Evolutionary conservation across 2,113 vertebrate species (phyloP), one percentile per base, ranked within the genome.

Genomic region (Mormyrus lacerda): DNA sequence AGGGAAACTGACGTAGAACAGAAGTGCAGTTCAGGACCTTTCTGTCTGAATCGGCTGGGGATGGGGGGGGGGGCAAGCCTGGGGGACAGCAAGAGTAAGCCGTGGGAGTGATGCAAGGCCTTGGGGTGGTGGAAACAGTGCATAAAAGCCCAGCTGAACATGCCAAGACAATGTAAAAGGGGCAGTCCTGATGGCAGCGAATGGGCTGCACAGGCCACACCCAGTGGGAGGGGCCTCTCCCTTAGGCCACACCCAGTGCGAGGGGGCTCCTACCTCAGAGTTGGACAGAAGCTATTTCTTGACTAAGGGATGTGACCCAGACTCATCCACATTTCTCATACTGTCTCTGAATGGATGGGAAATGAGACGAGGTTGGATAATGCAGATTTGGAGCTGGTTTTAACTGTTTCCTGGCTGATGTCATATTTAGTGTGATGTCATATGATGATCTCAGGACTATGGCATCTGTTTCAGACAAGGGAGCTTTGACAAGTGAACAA

Each of bases 71-170:
- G 21, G 8, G 27, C 53, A 44, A 24, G 35, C 45, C 48, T 85
- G 42, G 15, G 58, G 87, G 84, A 31, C 47, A 35, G 45, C 11
- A 51, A 15, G 47, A 50, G 44, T 39, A 15, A 51, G 48, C 17
- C 19, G 4, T 27, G 44, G 55, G 55, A 61, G 35, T 45, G 17
- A 45, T 88, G 44, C 13, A 76, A 24, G 47, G 15, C 24, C 3
- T 50, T 53, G 35, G 55, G 79, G 53, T 31, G 61, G 19, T 19
- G 13, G 65, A 90, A 86, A 89, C 19, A 88, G 91, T 69, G 79
- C 83, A 85, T 91, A 87, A 90, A 91, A 87, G 87, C 19, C 84
- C 91, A 91, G 89, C 84, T 39, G 89, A 89, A 90, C 91, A 83
- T 91, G 89, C 82, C 19, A 65, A 76, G 85, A 73, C 88, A 91